Conservation (phyloP, 64 coral and sea anemone genomes). For the Catalaphyllia jardinei region DNA sequence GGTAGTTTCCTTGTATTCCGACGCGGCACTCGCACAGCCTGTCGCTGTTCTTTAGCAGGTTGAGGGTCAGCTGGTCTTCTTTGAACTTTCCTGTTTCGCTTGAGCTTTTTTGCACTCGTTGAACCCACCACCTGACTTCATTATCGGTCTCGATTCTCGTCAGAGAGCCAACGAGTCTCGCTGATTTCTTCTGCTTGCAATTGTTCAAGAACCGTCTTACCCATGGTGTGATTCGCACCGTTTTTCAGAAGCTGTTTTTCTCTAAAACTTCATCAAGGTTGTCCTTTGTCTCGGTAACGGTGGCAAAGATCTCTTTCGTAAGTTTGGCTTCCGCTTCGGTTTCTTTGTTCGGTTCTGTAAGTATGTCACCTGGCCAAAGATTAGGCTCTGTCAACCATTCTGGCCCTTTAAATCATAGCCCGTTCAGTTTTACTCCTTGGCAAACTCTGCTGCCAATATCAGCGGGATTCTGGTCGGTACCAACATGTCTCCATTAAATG, state of each 20-base stretch:
- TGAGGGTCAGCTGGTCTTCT: slow-evolving; percentile 16
- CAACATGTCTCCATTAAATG: too few relatives aligned
- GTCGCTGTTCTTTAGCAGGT: slow-evolving; percentile 51
- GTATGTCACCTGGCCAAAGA: not conserved
- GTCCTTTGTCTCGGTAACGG: slow-evolving; percentile 12
- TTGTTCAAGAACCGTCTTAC: too few relatives aligned
- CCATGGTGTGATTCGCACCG: too few relatives aligned
- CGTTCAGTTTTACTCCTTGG: not conserved
- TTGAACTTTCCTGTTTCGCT: slow-evolving; percentile 45
- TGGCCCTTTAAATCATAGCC: not conserved
- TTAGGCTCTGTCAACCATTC: not conserved
- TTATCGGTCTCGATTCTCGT: slow-evolving; percentile 42
- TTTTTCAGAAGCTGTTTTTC: slow-evolving; percentile 1
- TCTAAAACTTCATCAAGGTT: slow-evolving; percentile 18
- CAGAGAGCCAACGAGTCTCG: not conserved
- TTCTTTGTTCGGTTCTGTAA: slow-evolving; percentile 24
- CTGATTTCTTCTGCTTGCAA: too few relatives aligned
- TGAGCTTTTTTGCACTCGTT: slow-evolving; percentile 49
- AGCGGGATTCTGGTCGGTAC: slow-evolving; percentile 40
- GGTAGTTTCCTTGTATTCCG: slow-evolving; percentile 66
- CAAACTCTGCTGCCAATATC: slow-evolving; percentile 44
- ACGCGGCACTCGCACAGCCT: slow-evolving; percentile 37
- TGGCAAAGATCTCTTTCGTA: slow-evolving; percentile 11
- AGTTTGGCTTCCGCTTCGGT: slow-evolving; percentile 21
- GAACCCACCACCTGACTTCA: slow-evolving; percentile 27